Conservation (phyloP, 2,888 invertebrate genomes). For the Heliconius ethilla region DNA sequence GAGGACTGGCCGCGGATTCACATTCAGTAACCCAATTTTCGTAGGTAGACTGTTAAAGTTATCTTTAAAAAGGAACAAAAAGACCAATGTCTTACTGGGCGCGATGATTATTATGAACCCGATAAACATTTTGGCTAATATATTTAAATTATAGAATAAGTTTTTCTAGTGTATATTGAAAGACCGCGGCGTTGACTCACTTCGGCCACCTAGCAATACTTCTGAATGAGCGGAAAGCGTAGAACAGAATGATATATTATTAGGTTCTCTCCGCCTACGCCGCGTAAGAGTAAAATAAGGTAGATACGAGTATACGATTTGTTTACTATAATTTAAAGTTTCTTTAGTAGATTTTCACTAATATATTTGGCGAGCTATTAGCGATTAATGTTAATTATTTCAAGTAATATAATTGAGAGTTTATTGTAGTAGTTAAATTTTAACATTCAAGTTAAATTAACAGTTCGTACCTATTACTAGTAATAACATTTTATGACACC, state of each 20-base stretch:
- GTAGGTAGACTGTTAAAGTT: neutral
- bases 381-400: neutral
- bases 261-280: neutral
- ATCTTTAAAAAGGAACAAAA: neutral
- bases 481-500: slow-evolving; percentile 18
- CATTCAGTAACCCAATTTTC: neutral
- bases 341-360: neutral
- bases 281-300: neutral
- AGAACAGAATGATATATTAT: neutral
- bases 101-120: neutral
- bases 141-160: neutral
- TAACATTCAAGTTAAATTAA: slow-evolving; percentile 11
- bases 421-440: slow-evolving; percentile 9
- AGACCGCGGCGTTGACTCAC: neutral
- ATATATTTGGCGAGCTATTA: slow-evolving; percentile 1
- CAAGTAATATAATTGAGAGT: slow-evolving; percentile 13
- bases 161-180: neutral
- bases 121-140: neutral
- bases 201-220: neutral
- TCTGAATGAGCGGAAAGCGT: neutral
- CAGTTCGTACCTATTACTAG: slow-evolving; percentile 13
- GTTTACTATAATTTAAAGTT: neutral
- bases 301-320: neutral
- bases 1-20: neutral
- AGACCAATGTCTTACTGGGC: neutral